These are phyloP conservation scores for Harpalus rufipes DNA, from an alignment of 2,888 invertebrate genomes.

Conservation along the genomic window DNA sequence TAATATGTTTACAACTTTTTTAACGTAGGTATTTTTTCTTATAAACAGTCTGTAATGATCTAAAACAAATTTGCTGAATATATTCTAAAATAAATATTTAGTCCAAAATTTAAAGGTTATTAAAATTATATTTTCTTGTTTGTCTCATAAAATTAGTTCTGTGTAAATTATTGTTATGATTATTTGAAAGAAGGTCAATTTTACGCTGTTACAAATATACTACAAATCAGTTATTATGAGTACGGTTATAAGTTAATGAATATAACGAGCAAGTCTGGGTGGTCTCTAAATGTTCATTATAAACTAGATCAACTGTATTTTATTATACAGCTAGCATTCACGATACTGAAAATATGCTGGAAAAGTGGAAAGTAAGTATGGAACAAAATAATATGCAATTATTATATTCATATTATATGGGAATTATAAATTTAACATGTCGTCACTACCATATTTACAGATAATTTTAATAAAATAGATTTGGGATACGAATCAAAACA, in stretches of 20 bases:
- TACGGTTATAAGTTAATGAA: not conserved
- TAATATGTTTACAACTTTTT: too few species aligned
- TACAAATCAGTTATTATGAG: not conserved
- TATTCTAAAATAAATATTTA: too few species aligned
- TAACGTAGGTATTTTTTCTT: too few species aligned
- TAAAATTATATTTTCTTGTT: not conserved
- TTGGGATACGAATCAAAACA: too few species aligned
- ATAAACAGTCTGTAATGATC: too few species aligned
- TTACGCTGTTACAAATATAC: not conserved
- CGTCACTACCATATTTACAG: too few species aligned
- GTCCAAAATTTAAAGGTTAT: too few species aligned
- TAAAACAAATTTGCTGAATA: too few species aligned
- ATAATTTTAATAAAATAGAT: too few species aligned
- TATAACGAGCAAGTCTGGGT: conserved; percentile 1
- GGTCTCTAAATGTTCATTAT: not conserved
- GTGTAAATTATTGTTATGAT: not conserved
- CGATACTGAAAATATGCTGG: too few species aligned
- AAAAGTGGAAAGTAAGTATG: not conserved
- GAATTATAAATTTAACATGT: too few species aligned
- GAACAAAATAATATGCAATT: not conserved
- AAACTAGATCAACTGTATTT: not conserved
- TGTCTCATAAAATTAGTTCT: not conserved
- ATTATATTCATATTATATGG: too few species aligned
- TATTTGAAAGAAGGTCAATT: not conserved
- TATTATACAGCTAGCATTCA: not conserved